Conservation (phyloP, 2,113 vertebrate species). For the Limnothrissa miodon region DNA sequence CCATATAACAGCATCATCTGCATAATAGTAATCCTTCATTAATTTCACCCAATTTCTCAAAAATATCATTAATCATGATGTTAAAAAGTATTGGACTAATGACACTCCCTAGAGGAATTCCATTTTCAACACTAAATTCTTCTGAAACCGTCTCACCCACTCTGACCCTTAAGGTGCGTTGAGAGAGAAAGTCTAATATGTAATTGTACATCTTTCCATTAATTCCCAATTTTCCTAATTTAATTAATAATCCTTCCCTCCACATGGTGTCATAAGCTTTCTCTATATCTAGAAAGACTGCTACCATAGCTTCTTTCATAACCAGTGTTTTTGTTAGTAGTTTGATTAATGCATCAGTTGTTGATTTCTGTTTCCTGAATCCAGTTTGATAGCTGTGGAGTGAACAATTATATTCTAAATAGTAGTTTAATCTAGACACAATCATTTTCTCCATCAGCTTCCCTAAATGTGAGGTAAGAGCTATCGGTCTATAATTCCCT, state of each 20-base stretch:
- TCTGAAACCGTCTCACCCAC: neutral
- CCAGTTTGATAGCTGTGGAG: neutral
- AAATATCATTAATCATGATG: neutral
- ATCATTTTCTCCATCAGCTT: too few species aligned
- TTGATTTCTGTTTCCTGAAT: neutral
- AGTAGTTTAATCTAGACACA: too few species aligned
- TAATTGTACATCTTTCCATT: neutral
- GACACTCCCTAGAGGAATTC: neutral
- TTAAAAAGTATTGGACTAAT: neutral
- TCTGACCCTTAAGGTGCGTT: neutral
- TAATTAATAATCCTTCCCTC: neutral
- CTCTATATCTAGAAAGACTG: neutral
- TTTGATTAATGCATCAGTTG: neutral
- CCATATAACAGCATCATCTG: neutral
- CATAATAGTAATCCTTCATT: neutral
- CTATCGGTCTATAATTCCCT: too few species aligned
- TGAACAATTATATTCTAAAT: neutral
- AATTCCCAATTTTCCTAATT: neutral
- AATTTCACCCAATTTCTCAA: neutral
- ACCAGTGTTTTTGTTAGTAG: neutral
- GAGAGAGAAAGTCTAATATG: neutral
- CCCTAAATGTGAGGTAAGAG: too few species aligned
- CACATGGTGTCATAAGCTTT: neutral
- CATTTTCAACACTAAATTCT: neutral
- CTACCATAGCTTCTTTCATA: neutral